Evolutionary conservation across 2,888 invertebrate species (phyloP).

Genomic region (Steinernema carpocapsae): DNA sequence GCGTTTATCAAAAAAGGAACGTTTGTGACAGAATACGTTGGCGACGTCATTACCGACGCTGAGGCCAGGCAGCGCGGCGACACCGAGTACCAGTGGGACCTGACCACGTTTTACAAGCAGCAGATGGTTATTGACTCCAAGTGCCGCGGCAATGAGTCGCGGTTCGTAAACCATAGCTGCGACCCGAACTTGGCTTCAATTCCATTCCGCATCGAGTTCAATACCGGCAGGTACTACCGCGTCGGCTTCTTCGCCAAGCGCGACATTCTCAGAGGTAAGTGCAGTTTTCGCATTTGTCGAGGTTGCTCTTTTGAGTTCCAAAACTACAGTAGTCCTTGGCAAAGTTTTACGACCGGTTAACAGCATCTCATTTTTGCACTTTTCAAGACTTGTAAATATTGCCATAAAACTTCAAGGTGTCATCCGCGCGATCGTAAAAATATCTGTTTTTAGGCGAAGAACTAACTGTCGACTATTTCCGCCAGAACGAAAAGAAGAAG

Average conservation of each 20-base stretch:
- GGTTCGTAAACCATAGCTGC: constrained; percentile 2
- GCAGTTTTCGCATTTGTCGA: too few relatives aligned
- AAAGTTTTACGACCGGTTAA: background rate
- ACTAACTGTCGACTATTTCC: background rate
- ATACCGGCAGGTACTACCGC: background rate
- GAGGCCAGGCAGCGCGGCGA: background rate
- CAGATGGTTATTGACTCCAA: background rate
- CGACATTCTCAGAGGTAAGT: background rate
- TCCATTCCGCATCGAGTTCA: background rate
- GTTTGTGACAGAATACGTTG: background rate
- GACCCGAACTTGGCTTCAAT: background rate
- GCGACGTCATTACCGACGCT: background rate
- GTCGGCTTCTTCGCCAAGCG: background rate
- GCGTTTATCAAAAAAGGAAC: background rate
- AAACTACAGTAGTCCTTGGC: background rate
- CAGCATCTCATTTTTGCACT: too few relatives aligned
- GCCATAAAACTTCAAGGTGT: too few relatives aligned
- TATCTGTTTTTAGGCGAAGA: background rate
- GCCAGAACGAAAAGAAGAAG: background rate
- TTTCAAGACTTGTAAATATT: too few relatives aligned
- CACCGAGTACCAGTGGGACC: background rate
- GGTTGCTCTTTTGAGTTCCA: too few relatives aligned
- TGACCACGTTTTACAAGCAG: background rate
- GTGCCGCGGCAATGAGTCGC: constrained; percentile 1
- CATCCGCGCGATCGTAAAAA: background rate